Conservation (phyloP, 2,113 vertebrate genomes). For the Herpailurus yagouaroundi region DNA sequence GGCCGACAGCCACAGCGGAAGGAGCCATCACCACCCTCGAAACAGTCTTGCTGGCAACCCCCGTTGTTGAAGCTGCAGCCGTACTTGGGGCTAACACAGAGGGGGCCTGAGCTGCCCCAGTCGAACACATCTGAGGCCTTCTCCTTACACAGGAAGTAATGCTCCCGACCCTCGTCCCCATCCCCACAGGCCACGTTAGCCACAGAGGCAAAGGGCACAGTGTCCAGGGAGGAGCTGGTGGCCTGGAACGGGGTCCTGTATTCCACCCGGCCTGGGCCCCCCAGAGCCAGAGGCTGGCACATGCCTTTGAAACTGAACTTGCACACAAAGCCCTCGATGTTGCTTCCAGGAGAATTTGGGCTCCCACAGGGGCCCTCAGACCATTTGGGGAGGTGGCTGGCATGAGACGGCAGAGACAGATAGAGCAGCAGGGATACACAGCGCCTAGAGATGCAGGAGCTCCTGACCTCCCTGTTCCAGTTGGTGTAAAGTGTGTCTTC, state of each 20-base stretch:
- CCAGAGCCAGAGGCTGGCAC: slow-evolving; percentile 82
- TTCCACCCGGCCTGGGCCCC: slow-evolving; percentile 76
- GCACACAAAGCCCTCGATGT: slow-evolving; percentile 84
- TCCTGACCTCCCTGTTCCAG: slow-evolving; percentile 79
- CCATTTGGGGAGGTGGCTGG: slow-evolving; percentile 78
- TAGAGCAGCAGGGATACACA: slow-evolving; percentile 78
- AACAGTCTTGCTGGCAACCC: slow-evolving; percentile 86
- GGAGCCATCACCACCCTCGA: background rate
- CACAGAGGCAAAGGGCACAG: slow-evolving; percentile 83
- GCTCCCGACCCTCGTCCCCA: accelerated
- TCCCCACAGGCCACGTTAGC: slow-evolving; percentile 77
- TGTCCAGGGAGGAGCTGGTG: slow-evolving; percentile 65
- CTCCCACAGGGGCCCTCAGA: slow-evolving; percentile 55
- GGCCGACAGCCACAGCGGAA: slow-evolving; percentile 82
- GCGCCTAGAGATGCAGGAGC: slow-evolving; percentile 80
- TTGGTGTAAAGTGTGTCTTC: slow-evolving; percentile 72
- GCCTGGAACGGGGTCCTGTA: slow-evolving; percentile 84
- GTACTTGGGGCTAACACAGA: slow-evolving; percentile 74
- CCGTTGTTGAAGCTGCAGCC: slow-evolving; percentile 81
- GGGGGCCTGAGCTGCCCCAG: slow-evolving; percentile 79
- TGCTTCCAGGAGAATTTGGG: background rate
- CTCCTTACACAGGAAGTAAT: slow-evolving; percentile 78
- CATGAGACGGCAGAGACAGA: background rate
- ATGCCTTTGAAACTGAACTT: slow-evolving; percentile 89
- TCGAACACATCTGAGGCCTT: slow-evolving; percentile 32